These are phyloP conservation scores for Megaptera novaeangliae DNA, from an alignment of 2,113 vertebrate species.

Conservation along the genomic window DNA sequence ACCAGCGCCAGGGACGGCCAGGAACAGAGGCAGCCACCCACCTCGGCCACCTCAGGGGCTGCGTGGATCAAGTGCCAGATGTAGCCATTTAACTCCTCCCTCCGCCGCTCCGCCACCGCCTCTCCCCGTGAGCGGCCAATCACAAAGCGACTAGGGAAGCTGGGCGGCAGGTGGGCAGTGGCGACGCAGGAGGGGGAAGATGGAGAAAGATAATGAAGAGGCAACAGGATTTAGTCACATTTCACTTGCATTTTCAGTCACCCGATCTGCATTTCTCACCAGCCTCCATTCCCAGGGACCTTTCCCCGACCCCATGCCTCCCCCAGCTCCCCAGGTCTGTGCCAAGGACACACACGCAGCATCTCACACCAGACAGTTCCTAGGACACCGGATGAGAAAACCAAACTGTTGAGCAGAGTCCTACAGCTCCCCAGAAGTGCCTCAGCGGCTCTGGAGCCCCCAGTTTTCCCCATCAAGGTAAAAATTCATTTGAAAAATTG, in stretches of 20 bases:
- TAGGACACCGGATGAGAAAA: background rate
- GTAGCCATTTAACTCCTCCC: constrained; percentile 93
- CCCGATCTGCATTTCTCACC: background rate
- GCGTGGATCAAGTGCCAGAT: constrained; percentile 94
- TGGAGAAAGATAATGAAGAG: background rate
- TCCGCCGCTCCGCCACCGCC: constrained; percentile 89
- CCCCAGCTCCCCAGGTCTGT: background rate
- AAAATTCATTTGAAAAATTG: background rate
- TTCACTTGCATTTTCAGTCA: background rate
- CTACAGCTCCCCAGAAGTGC: background rate
- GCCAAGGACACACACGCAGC: background rate
- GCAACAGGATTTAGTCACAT: background rate
- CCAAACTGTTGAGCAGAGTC: background rate
- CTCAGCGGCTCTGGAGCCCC: background rate
- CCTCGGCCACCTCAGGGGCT: constrained; percentile 89
- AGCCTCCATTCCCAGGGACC: background rate
- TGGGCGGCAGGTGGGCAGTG: constrained; percentile 5
- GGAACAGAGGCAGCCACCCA: constrained; percentile 63
- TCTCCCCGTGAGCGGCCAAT: constrained; percentile 93
- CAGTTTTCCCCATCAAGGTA: background rate
- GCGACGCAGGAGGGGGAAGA: rapidly evolving
- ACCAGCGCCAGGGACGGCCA: rapidly evolving
- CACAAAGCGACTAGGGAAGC: constrained; percentile 95
- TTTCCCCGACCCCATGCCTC: background rate
- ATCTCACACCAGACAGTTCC: background rate